Conservation (phyloP, 2,113 vertebrate species). For the Prunella himalayana region DNA sequence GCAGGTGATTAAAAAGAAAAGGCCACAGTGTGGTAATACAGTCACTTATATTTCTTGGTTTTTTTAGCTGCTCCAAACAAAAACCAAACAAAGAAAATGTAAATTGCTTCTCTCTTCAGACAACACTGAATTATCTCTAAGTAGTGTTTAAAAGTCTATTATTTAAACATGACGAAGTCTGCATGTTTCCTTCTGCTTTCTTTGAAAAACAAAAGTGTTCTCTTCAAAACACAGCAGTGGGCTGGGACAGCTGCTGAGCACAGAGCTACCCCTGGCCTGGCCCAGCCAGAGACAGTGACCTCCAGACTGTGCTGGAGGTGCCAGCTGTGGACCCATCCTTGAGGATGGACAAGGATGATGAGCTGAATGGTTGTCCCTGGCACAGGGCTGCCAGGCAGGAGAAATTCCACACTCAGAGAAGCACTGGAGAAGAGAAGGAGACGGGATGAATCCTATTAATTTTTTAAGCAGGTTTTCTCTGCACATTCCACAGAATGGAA, state of each 20-base stretch:
- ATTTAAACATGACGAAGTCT: background rate
- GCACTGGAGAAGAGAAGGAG: accelerated
- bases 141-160: background rate
- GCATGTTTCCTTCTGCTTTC: background rate
- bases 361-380: background rate
- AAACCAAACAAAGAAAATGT: background rate
- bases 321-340: background rate
- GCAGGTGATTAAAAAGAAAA: background rate
- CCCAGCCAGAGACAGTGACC: accelerated
- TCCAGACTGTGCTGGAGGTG: background rate
- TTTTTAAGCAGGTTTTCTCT: background rate
- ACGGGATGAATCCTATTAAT: background rate
- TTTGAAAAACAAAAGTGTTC: background rate
- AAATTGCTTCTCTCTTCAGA: background rate
- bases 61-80: background rate
- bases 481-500: background rate
- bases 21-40: background rate
- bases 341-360: background rate
- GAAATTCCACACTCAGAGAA: background rate
- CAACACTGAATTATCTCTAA: background rate
- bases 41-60: background rate
- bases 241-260: accelerated
- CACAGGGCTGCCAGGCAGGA: background rate
- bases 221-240: background rate
- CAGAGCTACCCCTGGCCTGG: background rate